Evolutionary conservation across 2,888 invertebrate genomes (phyloP), one percentile per base, ranked within the genome.

Genomic region (Selenia dentaria): DNA sequence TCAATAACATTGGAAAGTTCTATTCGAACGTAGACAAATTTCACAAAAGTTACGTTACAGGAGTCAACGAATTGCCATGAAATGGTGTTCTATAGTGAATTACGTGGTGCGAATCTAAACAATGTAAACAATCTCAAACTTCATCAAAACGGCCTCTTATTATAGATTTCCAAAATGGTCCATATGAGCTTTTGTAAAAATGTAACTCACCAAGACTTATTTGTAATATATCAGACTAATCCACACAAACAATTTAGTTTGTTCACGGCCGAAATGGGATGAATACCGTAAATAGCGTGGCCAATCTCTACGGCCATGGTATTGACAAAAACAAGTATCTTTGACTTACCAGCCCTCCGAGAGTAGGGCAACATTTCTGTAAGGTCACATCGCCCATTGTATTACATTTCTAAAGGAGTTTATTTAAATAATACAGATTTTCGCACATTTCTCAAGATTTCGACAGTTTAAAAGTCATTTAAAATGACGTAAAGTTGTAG

Each of bases 331-430:
- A 35, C 1, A 8, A 34, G 11, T 11, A 24, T 36, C 49, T 51
- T 10, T 18, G 22, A 41, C 50, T 51, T 26, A 54, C 54, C 47
- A 54, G 26, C n/a, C 40, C 44, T 47, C 13, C 35, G 18, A 57
- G 25, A 12, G 25, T n/a, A 13, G 49, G 54, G 44, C 36, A 57
- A 41, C 56, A 57, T 57, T 36, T 46, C 41, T 45, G 40, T 10
- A 31, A 8, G 25, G 26, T 12, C n/a, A 29, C 44, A 16, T 53
- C 56, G 36, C 56, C 56, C 56, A 57, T 57, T 46, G 40, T 44
- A 20, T 11, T 25, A 18, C 31, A 36, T 28, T 41, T 32, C 45
- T 44, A 43, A 6, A 40, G 3, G 14, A 28, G 12, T 43, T 50
- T 47, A 35, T n/a, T 14, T 8, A 26, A 43, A 49, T 6, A 26